Conservation (phyloP, 1,140 invertebrate species). For the Cyclargus thomasi region DNA sequence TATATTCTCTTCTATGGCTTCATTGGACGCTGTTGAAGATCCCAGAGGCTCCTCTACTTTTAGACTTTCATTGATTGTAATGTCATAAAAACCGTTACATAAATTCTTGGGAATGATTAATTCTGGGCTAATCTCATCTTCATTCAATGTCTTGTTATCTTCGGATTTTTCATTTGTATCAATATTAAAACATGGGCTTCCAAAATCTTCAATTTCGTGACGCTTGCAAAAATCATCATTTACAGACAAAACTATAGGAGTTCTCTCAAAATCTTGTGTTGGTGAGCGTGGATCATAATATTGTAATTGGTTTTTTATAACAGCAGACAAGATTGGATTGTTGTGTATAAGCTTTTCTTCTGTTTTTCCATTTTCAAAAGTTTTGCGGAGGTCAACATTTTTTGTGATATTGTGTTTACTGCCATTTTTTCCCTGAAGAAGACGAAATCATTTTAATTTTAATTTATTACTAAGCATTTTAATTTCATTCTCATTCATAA, state of each 20-base stretch:
- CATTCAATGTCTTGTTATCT: slow-evolving; percentile 33
- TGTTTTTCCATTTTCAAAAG: slow-evolving; percentile 52
- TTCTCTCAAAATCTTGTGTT: slow-evolving; percentile 64
- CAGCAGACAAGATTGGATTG: slow-evolving; percentile 64
- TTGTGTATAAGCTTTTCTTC: slow-evolving; percentile 64
- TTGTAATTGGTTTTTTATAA: slow-evolving; percentile 67
- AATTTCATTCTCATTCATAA: too few relatives aligned
- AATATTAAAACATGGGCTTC: slow-evolving; percentile 45
- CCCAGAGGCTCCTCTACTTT: slow-evolving; percentile 53
- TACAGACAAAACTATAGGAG: slow-evolving; percentile 53
- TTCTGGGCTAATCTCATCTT: slow-evolving; percentile 42
- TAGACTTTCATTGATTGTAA: slow-evolving; percentile 51
- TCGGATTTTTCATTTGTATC: slow-evolving; percentile 34
- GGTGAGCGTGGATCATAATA: slow-evolving; percentile 66
- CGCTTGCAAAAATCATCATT: slow-evolving; percentile 37
- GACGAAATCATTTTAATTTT: slow-evolving; percentile 16
- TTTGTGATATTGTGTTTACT: slow-evolving; percentile 65
- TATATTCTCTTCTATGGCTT: slow-evolving; percentile 55
- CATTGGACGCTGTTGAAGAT: slow-evolving; percentile 62
- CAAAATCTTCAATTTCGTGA: slow-evolving; percentile 37
- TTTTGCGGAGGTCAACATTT: slow-evolving; percentile 62
- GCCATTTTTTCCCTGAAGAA: slow-evolving; percentile 54
- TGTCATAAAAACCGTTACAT: slow-evolving; percentile 54
- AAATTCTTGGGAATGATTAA: slow-evolving; percentile 58
- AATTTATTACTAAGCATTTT: too few relatives aligned